Conservation (phyloP, 2,113 vertebrate species). For the Nipponia nippon region DNA sequence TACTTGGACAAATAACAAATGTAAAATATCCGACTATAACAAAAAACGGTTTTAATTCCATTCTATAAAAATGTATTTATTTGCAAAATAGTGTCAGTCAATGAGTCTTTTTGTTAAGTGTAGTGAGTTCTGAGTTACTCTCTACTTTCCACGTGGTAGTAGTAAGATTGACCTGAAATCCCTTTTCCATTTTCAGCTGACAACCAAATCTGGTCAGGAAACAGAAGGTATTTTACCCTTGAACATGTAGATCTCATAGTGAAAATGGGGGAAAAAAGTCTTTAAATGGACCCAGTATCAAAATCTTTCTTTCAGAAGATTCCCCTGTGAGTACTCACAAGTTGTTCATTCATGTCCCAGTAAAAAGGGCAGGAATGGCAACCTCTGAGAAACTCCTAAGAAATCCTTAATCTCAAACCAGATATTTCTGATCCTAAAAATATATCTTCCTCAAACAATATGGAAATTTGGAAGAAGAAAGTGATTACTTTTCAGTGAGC, state of each 20-base stretch:
- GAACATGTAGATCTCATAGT: neutral
- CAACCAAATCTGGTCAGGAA: neutral
- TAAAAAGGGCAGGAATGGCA: neutral
- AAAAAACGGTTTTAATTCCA: neutral
- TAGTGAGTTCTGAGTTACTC: neutral
- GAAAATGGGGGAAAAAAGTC: neutral
- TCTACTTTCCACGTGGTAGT: neutral
- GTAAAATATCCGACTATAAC: neutral
- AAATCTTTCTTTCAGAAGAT: neutral
- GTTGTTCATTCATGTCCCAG: neutral
- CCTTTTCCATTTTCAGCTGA: neutral
- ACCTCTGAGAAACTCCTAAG: neutral
- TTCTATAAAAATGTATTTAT: neutral
- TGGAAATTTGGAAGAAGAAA: neutral
- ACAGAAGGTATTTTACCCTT: neutral
- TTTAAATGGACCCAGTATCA: neutral
- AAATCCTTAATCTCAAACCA: neutral
- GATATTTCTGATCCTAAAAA: neutral
- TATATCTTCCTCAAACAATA: neutral
- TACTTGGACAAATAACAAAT: neutral
- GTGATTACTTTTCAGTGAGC: neutral
- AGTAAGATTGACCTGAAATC: neutral
- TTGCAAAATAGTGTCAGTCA: neutral
- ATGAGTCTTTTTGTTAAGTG: neutral
- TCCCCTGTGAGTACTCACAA: fast-evolving